phyloP scores from a whole-genome alignment of 2,113 vertebrate species.

The Prolemur simus region DNA sequence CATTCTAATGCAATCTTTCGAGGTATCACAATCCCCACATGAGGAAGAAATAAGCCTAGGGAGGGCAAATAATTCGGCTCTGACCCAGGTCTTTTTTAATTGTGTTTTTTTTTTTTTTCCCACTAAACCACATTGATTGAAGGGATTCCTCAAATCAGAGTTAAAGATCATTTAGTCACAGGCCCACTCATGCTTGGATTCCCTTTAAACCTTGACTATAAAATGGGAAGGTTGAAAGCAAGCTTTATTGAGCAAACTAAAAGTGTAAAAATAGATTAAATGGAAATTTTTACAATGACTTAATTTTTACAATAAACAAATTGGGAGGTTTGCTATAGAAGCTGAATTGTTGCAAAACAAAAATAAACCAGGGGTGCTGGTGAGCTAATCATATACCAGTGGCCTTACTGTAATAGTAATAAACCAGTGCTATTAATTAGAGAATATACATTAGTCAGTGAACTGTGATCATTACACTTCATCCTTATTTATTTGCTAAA shows the following conservation, averaged over 20 bases:
- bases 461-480: conserved; percentile 6
- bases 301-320: neutral
- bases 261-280: neutral
- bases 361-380: neutral
- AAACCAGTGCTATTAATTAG: neutral
- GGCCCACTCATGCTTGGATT: neutral
- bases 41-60: neutral
- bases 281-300: neutral
- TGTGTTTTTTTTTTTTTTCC: neutral
- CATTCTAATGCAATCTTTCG: neutral
- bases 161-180: neutral
- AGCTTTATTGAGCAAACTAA: neutral
- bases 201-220: neutral
- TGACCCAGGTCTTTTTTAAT: neutral
- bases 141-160: neutral
- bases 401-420: too few relatives aligned
- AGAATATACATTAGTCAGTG: conserved; percentile 30
- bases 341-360: neutral
- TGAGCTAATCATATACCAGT: neutral
- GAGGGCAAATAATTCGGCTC: neutral
- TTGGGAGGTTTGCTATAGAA: neutral
- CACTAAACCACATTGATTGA: neutral
- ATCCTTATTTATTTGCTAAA: conserved; percentile 54
- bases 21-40: neutral
- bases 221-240: neutral